These are phyloP conservation scores for Herpailurus yagouaroundi DNA, from an alignment of 2,113 vertebrate species.

Conservation along the genomic window DNA sequence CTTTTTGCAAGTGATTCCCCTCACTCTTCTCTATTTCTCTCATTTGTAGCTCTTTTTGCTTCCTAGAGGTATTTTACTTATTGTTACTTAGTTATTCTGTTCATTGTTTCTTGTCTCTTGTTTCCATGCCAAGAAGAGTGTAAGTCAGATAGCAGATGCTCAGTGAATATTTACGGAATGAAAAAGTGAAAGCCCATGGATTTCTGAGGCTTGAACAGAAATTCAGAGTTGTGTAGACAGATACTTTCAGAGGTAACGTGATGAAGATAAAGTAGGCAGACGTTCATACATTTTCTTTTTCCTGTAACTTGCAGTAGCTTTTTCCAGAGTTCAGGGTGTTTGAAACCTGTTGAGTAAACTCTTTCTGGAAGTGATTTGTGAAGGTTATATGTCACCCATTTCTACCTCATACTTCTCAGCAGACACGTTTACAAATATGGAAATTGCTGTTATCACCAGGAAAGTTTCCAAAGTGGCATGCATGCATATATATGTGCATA, in stretches of 20 bases:
- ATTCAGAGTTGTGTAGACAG: background rate
- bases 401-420: background rate
- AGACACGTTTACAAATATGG: background rate
- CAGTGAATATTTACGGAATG: background rate
- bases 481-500: no score
- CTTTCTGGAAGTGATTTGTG: background rate
- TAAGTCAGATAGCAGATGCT: background rate
- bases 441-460: background rate
- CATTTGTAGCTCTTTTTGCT: background rate
- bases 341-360: background rate
- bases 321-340: background rate
- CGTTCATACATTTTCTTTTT: accelerated
- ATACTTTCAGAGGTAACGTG: background rate
- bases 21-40: background rate
- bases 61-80: background rate
- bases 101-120: background rate
- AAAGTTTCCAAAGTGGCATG: background rate
- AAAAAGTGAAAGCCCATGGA: accelerated
- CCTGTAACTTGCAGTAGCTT: background rate
- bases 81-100: background rate
- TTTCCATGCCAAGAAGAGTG: background rate
- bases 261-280: background rate
- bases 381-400: background rate
- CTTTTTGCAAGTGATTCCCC: background rate
- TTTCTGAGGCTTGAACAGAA: background rate